Conservation (phyloP, 2,888 invertebrate genomes). For the Cylindroiulus punctatus region DNA sequence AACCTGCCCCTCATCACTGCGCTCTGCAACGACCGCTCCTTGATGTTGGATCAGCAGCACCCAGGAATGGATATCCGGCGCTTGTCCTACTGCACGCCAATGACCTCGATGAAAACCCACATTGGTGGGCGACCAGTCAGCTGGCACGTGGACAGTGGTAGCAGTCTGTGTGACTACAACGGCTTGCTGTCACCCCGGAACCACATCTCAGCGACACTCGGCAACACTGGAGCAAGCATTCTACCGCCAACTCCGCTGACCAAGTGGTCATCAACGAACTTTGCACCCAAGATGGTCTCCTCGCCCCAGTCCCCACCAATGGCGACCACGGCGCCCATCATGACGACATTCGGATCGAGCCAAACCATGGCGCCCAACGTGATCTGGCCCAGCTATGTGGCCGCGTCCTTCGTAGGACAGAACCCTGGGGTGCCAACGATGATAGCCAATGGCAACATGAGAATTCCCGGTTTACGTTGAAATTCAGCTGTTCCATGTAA, state of each 20-base stretch:
- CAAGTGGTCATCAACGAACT: constrained; percentile 37
- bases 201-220: background rate
- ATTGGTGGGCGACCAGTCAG: constrained; percentile 59
- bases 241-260: constrained; percentile 48
- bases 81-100: constrained; percentile 46
- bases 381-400: constrained; percentile 5
- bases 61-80: constrained; percentile 19
- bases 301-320: background rate
- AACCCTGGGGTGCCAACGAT: background rate
- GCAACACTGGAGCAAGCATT: background rate
- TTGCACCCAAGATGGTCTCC: constrained; percentile 8
- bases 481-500: background rate
- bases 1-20: constrained; percentile 93
- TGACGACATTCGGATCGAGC: background rate
- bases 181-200: constrained; percentile 13
- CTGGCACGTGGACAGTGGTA: constrained; percentile 60
- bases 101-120: background rate
- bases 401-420: background rate
- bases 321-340: background rate
- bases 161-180: constrained; percentile 39
- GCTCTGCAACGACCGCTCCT: constrained; percentile 89
- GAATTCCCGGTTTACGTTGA: constrained; percentile 47
- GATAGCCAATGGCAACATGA: constrained; percentile 16
- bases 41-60: constrained; percentile 66
- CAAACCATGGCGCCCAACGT: constrained; percentile 5